Evolutionary conservation across 2,888 invertebrate genomes (phyloP), one percentile per base, ranked within the genome.

Genomic region (Cataglyphis albicans): DNA sequence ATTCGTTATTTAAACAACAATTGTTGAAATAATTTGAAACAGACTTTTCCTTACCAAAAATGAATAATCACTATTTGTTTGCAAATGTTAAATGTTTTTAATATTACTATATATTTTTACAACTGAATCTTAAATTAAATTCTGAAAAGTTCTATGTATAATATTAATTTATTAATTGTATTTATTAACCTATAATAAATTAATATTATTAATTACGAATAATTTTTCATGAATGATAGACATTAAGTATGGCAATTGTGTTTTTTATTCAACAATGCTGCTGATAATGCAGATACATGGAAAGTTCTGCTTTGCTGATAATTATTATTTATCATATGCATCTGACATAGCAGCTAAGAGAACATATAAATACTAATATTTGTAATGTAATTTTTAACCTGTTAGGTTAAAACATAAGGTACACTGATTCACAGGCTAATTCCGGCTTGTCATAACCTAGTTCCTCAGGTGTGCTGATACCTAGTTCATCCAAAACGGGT

Each of bases 391-490:
- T 67, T 78, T 21, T 41, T 72, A 64, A 32, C n/a, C 65, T 92
- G 94, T 91, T 96, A 96, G 21, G 21, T 21, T 21, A 21, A 21
- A 21, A 21, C 92, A 97, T 96, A 83, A 98, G 97, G 93, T 96
- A 97, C 82, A 97, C 97, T 92, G 96, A 96, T 92, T 97, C 95
- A 89, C 98, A 95, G 85, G 98, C 98, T 94, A 99, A 95, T 95
- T 99, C 99, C 82, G 99, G 99, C 95, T 98, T 98, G 95, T 99
- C 99, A 93, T 98, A 99, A 85, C 99, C 99, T 92, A 99, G 96
- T 94, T 99, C 98, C 95, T 99, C 99, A 0, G 98, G 98, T 44
- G 99, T 99, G 80, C 97, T 97, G 90, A 99, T 97, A 67, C 99
- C 99, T 83, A 99, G 95, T 95, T 99, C 99, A 61, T 97, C 96